These are phyloP conservation scores for Pipistrellus pygmaeus DNA, from an alignment of 2,797 vertebrate species.

Conservation along the genomic window DNA sequence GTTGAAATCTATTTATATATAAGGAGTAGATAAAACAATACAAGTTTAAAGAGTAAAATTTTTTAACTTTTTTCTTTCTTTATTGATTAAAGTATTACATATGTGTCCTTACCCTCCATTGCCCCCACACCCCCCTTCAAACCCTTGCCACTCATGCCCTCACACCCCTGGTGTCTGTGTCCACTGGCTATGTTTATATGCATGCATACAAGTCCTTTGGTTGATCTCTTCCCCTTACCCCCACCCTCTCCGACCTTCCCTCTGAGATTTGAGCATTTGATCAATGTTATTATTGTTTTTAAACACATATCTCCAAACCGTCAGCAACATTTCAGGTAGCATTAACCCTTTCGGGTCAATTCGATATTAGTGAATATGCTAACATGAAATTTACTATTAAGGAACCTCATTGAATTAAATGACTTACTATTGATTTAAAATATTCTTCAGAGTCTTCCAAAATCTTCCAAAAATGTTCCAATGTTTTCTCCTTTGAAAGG, in stretches of 20 bases:
- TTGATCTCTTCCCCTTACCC: too few relatives aligned
- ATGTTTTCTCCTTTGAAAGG: not conserved
- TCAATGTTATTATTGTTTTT: not conserved
- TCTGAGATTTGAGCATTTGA: too few relatives aligned
- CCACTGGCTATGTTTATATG: too few relatives aligned
- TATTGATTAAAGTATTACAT: too few relatives aligned
- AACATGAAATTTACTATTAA: not conserved
- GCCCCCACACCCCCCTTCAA: too few relatives aligned
- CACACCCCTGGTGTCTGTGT: too few relatives aligned
- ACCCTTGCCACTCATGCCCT: too few relatives aligned
- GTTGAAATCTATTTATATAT: not conserved
- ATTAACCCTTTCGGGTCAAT: not conserved
- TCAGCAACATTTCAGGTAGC: not conserved
- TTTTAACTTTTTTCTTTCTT: too few relatives aligned
- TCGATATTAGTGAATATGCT: not conserved
- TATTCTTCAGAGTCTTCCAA: not conserved
- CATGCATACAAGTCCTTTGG: too few relatives aligned
- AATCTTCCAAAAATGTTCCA: slow-evolving; percentile 37
- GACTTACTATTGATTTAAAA: slow-evolving; percentile 34
- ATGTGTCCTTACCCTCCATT: too few relatives aligned
- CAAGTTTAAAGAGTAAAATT: not conserved
- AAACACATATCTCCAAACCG: not conserved
- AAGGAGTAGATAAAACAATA: not conserved
- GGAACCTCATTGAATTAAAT: slow-evolving; percentile 17
- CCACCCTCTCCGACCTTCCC: too few relatives aligned